Percentiles rank a stretch among this genome's conserved stretches.
These are phyloP conservation scores for Phoenicopterus ruber DNA, from an alignment of 2,113 vertebrate species.

Conservation along the genomic window DNA sequence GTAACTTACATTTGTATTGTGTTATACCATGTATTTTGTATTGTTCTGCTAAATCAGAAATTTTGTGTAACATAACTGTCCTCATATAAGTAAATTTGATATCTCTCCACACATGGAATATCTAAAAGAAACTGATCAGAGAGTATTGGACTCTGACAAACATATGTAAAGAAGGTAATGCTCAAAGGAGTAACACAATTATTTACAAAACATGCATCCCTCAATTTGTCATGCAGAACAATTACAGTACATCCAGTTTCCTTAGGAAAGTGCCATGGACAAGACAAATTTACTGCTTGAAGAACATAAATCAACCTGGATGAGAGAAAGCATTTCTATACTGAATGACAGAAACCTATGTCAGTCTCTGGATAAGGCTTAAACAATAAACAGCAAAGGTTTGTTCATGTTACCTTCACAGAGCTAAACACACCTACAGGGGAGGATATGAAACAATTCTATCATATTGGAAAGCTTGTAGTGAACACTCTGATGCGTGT, in stretches of 20 bases:
- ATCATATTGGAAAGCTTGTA: background rate
- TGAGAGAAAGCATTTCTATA: background rate
- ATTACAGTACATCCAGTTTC: background rate
- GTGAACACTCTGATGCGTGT: background rate
- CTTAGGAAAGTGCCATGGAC: background rate
- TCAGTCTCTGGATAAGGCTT: background rate
- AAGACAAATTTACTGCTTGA: background rate
- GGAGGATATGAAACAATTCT: background rate
- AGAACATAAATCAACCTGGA: background rate
- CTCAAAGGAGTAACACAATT: background rate
- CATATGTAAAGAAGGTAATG: background rate
- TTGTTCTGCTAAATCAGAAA: background rate
- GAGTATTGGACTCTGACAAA: background rate
- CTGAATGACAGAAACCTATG: background rate
- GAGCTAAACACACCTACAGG: background rate
- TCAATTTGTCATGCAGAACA: background rate
- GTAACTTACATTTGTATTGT: background rate
- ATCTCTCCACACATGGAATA: background rate
- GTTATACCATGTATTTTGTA: background rate
- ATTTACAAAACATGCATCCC: background rate
- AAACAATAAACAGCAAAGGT: background rate
- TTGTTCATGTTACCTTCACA: background rate
- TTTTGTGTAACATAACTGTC: background rate
- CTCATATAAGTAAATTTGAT: background rate
- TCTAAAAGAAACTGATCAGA: background rate